Evolutionary conservation across 2,113 vertebrate genomes (phyloP).

Genomic region (Nothobranchius kuhntae): DNA sequence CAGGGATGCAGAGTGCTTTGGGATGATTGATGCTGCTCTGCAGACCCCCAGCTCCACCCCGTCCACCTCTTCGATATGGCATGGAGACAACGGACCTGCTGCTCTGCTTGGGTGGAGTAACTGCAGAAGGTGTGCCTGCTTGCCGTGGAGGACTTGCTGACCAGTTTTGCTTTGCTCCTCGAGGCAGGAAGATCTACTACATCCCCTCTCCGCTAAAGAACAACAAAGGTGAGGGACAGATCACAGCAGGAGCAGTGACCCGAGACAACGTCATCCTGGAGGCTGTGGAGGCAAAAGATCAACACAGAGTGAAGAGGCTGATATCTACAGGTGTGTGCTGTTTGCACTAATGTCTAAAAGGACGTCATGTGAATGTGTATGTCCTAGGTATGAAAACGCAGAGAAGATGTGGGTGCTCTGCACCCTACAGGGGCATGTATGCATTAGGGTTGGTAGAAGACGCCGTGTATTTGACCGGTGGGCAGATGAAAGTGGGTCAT

Average conservation of each 20-base stretch:
- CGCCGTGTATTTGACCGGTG: conserved; percentile 84
- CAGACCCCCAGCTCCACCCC: conserved; percentile 71
- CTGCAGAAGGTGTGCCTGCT: conserved; percentile 74
- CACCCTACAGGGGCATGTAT: conserved; percentile 86
- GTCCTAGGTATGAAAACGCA: conserved; percentile 81
- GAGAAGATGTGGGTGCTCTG: conserved; percentile 85
- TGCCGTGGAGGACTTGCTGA: conserved; percentile 83
- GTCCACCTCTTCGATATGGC: conserved; percentile 84
- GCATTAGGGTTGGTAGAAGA: conserved; percentile 79
- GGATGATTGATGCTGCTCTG: conserved; percentile 65
- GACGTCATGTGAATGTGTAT: conserved; percentile 27
- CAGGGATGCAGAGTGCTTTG: conserved; percentile 77
- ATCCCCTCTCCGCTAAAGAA: conserved; percentile 83
- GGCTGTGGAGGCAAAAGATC: conserved; percentile 84
- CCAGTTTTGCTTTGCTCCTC: conserved; percentile 85
- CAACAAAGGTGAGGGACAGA: conserved; percentile 78
- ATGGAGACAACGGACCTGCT: conserved; percentile 89
- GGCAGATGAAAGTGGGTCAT: conserved; percentile 88
- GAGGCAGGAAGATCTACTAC: conserved; percentile 79
- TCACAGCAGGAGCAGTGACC: conserved; percentile 85
- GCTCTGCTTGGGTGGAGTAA: conserved; percentile 87
- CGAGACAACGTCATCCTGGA: conserved; percentile 85
- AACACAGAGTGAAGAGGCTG: conserved; percentile 82
- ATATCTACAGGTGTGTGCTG: conserved; percentile 85
- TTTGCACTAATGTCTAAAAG: not conserved